Conservation (phyloP, 1,140 invertebrate genomes). For the Drosophila paulistorum region DNA sequence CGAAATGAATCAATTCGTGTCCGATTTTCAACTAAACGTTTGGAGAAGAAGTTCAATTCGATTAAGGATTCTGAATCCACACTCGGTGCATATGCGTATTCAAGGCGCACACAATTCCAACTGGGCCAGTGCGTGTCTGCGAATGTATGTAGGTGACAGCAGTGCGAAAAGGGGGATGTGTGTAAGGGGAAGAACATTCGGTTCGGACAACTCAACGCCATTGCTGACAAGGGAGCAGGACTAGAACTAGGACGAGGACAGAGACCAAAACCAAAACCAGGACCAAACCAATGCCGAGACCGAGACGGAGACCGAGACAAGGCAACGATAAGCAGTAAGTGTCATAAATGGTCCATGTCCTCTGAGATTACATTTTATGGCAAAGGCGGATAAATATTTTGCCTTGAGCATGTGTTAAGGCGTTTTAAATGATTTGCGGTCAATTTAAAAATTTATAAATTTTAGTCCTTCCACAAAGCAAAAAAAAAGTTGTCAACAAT, state of each 20-base stretch:
- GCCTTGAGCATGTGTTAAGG: constrained; percentile 36
- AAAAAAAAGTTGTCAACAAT: constrained; percentile 17
- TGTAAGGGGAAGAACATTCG: background rate
- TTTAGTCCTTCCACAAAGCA: background rate
- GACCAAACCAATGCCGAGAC: background rate
- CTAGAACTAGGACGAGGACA: background rate
- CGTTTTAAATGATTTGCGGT: constrained; percentile 40
- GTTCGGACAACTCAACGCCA: constrained; percentile 22
- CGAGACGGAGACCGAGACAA: constrained; percentile 13
- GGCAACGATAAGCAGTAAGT: constrained; percentile 32
- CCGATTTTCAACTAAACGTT: too few relatives aligned
- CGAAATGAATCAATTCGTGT: too few relatives aligned
- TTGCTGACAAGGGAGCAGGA: constrained; percentile 14
- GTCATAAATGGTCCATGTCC: constrained; percentile 28
- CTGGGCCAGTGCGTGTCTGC: constrained; percentile 14
- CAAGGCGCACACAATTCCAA: background rate
- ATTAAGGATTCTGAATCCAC: too few relatives aligned
- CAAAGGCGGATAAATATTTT: constrained; percentile 33
- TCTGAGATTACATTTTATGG: constrained; percentile 35
- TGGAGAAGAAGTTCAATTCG: too few relatives aligned
- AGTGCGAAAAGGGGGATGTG: background rate
- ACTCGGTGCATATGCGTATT: background rate
- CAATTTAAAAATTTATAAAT: constrained; percentile 41
- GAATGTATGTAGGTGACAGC: constrained; percentile 27
- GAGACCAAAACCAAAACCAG: constrained; percentile 4